These are phyloP conservation scores for Pelosia muscerda DNA, from an alignment of 2,888 invertebrate genomes.

Conservation along the genomic window DNA sequence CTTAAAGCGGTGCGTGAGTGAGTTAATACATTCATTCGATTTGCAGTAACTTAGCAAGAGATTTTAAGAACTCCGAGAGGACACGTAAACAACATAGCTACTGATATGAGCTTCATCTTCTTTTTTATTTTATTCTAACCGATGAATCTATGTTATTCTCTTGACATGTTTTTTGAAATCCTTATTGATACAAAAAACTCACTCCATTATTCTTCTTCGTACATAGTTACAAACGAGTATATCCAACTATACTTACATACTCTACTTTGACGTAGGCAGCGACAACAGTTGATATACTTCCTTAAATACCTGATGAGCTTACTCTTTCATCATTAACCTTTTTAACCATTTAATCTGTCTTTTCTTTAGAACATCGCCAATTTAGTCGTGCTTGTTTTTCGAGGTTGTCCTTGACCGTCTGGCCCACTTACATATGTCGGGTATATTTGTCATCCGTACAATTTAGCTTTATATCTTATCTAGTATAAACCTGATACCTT, in stretches of 20 bases:
- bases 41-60: too few relatives aligned
- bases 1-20: too few relatives aligned
- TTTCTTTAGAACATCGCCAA: background rate
- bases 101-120: too few relatives aligned
- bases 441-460: constrained; percentile 1
- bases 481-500: background rate
- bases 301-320: background rate
- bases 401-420: background rate
- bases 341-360: background rate
- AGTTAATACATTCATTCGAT: too few relatives aligned
- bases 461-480: background rate
- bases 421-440: background rate
- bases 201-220: too few relatives aligned
- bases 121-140: too few relatives aligned
- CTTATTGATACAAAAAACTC: too few relatives aligned
- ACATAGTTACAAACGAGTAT: background rate
- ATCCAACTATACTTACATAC: background rate
- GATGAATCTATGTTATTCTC: too few relatives aligned
- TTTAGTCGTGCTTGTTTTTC: constrained; percentile 1
- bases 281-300: background rate
- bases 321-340: background rate
- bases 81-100: too few relatives aligned
- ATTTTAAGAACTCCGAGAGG: too few relatives aligned
- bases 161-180: too few relatives aligned
- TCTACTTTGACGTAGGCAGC: background rate